Conservation (phyloP, 2,797 vertebrate genomes). For the Dermochelys coriacea region DNA sequence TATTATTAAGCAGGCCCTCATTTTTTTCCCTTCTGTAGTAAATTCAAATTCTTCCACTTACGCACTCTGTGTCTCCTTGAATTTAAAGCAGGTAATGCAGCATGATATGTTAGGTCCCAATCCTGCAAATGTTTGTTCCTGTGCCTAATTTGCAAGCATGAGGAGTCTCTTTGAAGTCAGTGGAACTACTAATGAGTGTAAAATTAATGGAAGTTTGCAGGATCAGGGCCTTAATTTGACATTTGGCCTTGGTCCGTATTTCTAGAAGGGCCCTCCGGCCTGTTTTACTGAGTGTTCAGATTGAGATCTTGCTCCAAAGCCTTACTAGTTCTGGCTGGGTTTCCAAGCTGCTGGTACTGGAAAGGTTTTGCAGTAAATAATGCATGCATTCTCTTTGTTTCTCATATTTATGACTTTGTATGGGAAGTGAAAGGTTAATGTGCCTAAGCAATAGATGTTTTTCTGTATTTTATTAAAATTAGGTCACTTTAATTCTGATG, state of each 20-base stretch:
- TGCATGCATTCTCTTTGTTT: background rate
- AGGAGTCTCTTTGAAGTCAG: background rate
- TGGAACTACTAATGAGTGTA: background rate
- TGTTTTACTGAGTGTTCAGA: background rate
- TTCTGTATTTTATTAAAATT: background rate
- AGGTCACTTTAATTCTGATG: background rate
- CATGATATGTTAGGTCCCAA: background rate
- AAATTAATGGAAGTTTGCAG: background rate
- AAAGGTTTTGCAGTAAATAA: background rate
- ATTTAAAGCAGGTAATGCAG: background rate
- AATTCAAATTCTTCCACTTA: background rate
- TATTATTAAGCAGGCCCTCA: background rate
- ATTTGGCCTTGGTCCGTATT: background rate
- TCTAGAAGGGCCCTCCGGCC: background rate
- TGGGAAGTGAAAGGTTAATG: background rate
- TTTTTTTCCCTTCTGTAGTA: background rate
- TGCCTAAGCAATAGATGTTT: rapidly evolving
- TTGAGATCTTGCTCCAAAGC: background rate
- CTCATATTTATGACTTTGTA: background rate
- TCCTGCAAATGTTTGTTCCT: background rate
- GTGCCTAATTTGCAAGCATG: background rate
- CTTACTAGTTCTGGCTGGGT: background rate
- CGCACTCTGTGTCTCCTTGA: background rate
- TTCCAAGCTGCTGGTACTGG: background rate
- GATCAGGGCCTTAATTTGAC: background rate